phyloP scores from a whole-genome alignment of 2,888 invertebrate genomes.

The Apodemia hepburni region DNA sequence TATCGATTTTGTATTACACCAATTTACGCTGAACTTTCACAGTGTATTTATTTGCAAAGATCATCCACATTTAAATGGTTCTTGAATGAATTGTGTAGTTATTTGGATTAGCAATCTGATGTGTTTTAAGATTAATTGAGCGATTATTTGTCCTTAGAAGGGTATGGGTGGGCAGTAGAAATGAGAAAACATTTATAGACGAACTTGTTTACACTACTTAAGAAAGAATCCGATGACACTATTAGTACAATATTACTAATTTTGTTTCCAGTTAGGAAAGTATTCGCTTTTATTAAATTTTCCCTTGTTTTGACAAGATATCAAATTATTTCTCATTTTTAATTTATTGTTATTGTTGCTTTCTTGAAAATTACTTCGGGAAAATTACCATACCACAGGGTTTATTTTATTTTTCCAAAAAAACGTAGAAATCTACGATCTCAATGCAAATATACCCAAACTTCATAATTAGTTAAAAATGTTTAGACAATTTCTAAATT shows the following conservation, averaged over 20 bases:
- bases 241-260: not conserved
- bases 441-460: too few relatives aligned
- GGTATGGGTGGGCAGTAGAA: constrained; percentile 41
- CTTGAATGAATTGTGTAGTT: constrained; percentile 38
- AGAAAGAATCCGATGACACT: constrained; percentile 20
- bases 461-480: too few relatives aligned
- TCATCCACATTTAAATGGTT: constrained; percentile 33
- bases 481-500: too few relatives aligned
- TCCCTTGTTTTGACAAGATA: not conserved
- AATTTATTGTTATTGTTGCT: too few relatives aligned
- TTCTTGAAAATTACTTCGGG: too few relatives aligned
- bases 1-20: constrained; percentile 37
- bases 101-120: constrained; percentile 40
- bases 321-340: not conserved
- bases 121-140: constrained; percentile 47
- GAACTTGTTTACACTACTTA: constrained; percentile 75
- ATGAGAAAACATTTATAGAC: constrained; percentile 43
- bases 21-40: constrained; percentile 49
- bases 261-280: not conserved
- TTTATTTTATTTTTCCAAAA: too few relatives aligned
- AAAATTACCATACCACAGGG: too few relatives aligned
- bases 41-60: constrained; percentile 40
- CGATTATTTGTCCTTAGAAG: constrained; percentile 41
- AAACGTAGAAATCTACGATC: too few relatives aligned
- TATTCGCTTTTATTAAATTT: not conserved